Evolutionary conservation across 2,113 vertebrate genomes (phyloP), one percentile per base, ranked within the genome.

Genomic region (Labeo catla): DNA sequence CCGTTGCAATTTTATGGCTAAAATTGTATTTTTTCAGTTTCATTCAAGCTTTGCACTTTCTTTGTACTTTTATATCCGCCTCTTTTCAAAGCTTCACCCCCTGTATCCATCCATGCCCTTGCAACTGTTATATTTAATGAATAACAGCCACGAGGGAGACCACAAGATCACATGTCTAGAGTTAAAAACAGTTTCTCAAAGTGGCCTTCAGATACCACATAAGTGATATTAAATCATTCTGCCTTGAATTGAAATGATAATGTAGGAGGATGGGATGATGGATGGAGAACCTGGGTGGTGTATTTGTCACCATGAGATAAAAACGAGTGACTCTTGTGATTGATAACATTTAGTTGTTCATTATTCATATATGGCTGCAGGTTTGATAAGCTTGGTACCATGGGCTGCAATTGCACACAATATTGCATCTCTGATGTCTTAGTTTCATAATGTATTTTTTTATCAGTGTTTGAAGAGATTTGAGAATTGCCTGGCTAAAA

Each of bases 301-400:
- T 85, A 83, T 92, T 88, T 59, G 72, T 84, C 79, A 88, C 89
- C 36, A 50, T 90, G 88, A 87, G 87, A 86, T 66, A 45, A 68
- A 82, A 52, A 68, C 39, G 45, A 10, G 74, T 83, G 88, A 86
- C 87, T 83, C 76, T 23, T 88, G 89, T 88, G 89, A 91, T 92
- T 91, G 86, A 88, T 90, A 77, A 83, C 74, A 87, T 87, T 92
- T 74, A 19, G 36, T 76, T 79, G 84, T 87, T 88, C 73, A 84
- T 88, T 59, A 87, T 34, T 81, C 54, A 65, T 54, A 45, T 72
- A 10, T 72, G 68, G 19, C 9, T 72, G 68, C 39, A 72, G 39
- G 87, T 45, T 36, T 79, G 61, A 59, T 54, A 34, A 21, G 70
- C 15, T 1, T 59, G 73, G 86, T 52, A 76, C 23, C 47, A 52